Percentiles rank a stretch among this genome's conserved stretches.
Evolutionary conservation across 2,888 invertebrate genomes (phyloP).

Genomic region (Barypeithes pellucidus): DNA sequence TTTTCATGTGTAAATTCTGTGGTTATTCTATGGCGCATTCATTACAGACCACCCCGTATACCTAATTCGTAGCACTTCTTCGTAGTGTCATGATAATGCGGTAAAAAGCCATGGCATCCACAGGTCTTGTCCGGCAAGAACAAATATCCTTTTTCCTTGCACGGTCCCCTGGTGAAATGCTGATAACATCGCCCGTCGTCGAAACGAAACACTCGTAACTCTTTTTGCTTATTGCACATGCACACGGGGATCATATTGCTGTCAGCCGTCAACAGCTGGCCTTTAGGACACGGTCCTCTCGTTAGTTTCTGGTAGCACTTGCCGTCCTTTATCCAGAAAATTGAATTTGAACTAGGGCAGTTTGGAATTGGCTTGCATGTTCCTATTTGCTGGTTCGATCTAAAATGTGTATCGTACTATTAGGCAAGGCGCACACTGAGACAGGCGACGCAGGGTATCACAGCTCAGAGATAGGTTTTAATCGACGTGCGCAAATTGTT

Average conservation of each 20-base stretch:
- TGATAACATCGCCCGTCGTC: constrained; percentile 82
- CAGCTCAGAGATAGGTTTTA: too few species aligned
- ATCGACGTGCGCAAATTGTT: too few species aligned
- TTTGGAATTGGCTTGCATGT: constrained; percentile 79
- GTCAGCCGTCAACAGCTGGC: constrained; percentile 78
- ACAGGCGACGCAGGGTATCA: too few species aligned
- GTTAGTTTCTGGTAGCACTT: constrained; percentile 82
- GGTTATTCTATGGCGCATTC: too few species aligned
- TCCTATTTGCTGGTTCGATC: constrained; percentile 78
- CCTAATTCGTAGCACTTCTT: constrained; percentile 85
- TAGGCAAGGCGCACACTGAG: too few species aligned
- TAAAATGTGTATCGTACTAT: constrained; percentile 59
- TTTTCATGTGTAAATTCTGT: too few species aligned
- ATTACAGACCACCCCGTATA: too few species aligned
- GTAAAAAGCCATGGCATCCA: constrained; percentile 81
- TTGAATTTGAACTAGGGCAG: constrained; percentile 77
- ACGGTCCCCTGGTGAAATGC: constrained; percentile 87
- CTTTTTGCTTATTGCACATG: constrained; percentile 67
- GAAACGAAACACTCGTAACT: constrained; percentile 65
- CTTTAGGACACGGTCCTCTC: constrained; percentile 85
- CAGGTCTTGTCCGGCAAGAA: constrained; percentile 84
- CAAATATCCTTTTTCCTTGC: constrained; percentile 82
- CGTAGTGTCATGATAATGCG: constrained; percentile 82
- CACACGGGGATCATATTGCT: constrained; percentile 79
- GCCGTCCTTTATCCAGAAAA: constrained; percentile 85